Percentiles rank a stretch among this genome's conserved stretches.
These are phyloP conservation scores for Spinibarbus caldwelli DNA, from an alignment of 2,797 vertebrate species.

Conservation along the genomic window DNA sequence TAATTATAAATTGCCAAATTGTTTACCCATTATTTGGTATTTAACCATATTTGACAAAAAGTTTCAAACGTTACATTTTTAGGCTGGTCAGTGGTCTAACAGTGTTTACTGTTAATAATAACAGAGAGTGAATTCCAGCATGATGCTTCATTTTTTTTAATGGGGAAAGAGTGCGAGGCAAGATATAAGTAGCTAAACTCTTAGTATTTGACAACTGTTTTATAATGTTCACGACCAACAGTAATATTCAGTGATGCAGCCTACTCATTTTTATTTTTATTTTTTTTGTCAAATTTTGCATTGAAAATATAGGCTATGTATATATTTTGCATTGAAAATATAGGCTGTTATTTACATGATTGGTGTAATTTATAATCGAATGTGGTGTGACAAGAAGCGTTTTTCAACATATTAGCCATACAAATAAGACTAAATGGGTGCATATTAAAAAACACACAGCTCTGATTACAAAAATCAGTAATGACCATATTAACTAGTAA, in stretches of 20 bases:
- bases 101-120: neutral
- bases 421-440: neutral
- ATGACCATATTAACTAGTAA: too few species aligned
- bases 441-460: neutral
- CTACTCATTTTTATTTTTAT: too few species aligned
- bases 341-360: neutral
- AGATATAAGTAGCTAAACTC: neutral
- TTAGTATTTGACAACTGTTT: neutral
- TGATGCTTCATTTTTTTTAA: neutral
- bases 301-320: too few species aligned
- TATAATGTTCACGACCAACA: too few species aligned
- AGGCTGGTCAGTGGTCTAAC: too few species aligned
- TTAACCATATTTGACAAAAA: too few species aligned
- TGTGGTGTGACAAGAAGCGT: neutral
- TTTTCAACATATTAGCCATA: neutral
- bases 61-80: too few species aligned
- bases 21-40: too few species aligned
- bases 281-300: too few species aligned
- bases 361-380: neutral
- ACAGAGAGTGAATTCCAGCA: neutral
- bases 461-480: neutral
- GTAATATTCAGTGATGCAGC: neutral
- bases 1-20: too few species aligned
- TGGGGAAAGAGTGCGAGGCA: neutral
- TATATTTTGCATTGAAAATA: too few species aligned